These are phyloP conservation scores for Cacatua alba DNA, from an alignment of 2,113 vertebrate genomes.

Conservation along the genomic window DNA sequence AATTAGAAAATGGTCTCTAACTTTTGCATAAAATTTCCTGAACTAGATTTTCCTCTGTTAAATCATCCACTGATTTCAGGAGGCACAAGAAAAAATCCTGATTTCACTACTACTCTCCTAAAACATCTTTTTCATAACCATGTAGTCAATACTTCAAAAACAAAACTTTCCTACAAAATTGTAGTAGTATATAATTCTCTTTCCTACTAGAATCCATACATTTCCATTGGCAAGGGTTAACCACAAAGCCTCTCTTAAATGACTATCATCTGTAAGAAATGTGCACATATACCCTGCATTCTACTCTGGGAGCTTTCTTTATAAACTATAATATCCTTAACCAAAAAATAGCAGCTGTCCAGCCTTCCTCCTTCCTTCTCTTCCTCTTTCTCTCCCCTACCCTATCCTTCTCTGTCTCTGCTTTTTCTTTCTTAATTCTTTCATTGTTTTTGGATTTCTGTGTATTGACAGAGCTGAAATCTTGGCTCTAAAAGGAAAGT, in stretches of 20 bases:
- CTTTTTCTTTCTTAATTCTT: not conserved
- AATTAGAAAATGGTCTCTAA: not conserved
- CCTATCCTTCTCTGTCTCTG: not conserved
- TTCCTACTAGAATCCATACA: constrained; percentile 35
- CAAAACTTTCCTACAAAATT: constrained; percentile 40
- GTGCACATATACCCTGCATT: constrained; percentile 50
- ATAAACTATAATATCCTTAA: constrained; percentile 46
- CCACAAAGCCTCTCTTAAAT: constrained; percentile 27
- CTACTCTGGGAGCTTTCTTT: constrained; percentile 33
- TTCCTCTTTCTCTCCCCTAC: not conserved
- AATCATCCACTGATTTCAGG: not conserved
- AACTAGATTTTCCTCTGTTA: not conserved
- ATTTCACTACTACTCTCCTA: not conserved
- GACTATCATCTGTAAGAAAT: constrained; percentile 56
- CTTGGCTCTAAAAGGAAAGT: not conserved
- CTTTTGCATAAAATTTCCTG: not conserved
- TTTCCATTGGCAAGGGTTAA: constrained; percentile 48
- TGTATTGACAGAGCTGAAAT: not conserved
- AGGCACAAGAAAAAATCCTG: not conserved
- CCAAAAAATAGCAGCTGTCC: constrained; percentile 54
- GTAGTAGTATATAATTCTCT: not conserved
- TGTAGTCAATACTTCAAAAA: constrained; percentile 43
- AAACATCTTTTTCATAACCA: not conserved
- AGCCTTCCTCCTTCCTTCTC: not conserved
- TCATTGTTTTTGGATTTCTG: not conserved